Evolutionary conservation across 2,113 vertebrate genomes (phyloP).

Genomic region (Thalassoma bifasciatum): DNA sequence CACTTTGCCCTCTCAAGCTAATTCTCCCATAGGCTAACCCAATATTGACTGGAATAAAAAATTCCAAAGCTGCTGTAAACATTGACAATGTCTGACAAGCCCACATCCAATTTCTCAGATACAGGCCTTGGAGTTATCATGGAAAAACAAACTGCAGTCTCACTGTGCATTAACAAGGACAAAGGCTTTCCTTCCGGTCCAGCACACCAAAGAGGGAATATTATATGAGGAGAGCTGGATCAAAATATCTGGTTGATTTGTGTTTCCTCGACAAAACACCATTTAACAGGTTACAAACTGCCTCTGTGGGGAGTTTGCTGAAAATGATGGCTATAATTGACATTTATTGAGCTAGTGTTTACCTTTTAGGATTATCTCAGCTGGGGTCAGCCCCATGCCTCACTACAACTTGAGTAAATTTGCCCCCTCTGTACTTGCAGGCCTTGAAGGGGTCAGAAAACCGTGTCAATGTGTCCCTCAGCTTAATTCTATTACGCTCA

Average conservation of each 20-base stretch:
- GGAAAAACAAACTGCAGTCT: constrained; percentile 66
- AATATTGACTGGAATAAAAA: constrained; percentile 80
- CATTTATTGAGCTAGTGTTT: constrained; percentile 75
- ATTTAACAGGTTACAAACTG: constrained; percentile 65
- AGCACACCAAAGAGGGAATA: constrained; percentile 7
- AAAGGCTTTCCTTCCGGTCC: constrained; percentile 46
- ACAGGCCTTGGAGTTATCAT: constrained; percentile 65
- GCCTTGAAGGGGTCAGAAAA: constrained; percentile 72
- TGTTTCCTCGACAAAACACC: constrained; percentile 44
- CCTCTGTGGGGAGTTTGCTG: constrained; percentile 41
- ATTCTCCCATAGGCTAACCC: constrained; percentile 72
- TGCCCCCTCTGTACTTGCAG: constrained; percentile 54
- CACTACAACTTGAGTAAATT: constrained; percentile 55
- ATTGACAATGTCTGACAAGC: constrained; percentile 76
- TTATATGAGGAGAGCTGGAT: constrained; percentile 26
- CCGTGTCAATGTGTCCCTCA: constrained; percentile 75
- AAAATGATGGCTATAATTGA: constrained; percentile 71
- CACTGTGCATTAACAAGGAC: constrained; percentile 26
- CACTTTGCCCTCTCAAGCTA: constrained; percentile 57
- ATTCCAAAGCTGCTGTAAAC: constrained; percentile 76
- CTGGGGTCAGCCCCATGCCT: constrained; percentile 56
- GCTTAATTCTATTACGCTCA: constrained; percentile 84
- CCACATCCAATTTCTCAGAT: constrained; percentile 79
- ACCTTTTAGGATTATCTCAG: constrained; percentile 72
- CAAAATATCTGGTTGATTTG: constrained; percentile 42